Evolutionary conservation across 2,113 vertebrate species (phyloP).

Genomic region (Micronisus gabar): DNA sequence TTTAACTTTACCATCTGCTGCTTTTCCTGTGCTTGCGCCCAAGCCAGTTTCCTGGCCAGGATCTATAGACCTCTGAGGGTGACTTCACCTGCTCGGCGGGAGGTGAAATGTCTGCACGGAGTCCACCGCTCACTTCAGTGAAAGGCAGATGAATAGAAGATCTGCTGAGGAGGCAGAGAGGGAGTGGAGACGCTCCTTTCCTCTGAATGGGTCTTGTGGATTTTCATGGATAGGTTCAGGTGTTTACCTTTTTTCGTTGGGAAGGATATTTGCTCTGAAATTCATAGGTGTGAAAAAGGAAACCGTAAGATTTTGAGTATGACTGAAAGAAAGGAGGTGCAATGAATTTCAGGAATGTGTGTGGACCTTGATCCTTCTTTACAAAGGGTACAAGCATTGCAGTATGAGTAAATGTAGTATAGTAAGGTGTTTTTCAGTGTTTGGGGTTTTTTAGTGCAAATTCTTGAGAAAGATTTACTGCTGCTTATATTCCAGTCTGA

Average conservation of each 20-base stretch:
- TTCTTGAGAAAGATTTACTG: not conserved
- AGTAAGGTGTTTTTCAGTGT: not conserved
- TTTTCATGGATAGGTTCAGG: not conserved
- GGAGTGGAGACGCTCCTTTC: rapidly evolving
- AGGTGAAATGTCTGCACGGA: not conserved
- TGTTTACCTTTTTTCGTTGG: not conserved
- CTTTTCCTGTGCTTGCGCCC: not conserved
- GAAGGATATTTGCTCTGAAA: not conserved
- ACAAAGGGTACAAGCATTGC: not conserved
- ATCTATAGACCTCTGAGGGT: not conserved
- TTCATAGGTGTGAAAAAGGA: not conserved
- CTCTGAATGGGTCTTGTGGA: not conserved
- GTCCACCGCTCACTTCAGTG: not conserved
- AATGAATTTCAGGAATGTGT: rapidly evolving
- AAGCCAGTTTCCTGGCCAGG: slow-evolving; percentile 30
- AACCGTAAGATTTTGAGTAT: not conserved
- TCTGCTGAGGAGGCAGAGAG: not conserved
- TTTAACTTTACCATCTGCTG: slow-evolving; percentile 62
- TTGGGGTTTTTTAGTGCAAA: not conserved
- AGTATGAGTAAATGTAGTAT: not conserved
- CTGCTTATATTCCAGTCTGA: not conserved
- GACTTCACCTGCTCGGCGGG: not conserved
- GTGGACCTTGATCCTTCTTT: not conserved
- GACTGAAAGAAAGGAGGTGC: not conserved
- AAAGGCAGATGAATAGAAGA: not conserved